phyloP scores from a whole-genome alignment of 2,888 invertebrate species.

The Hypselothyrea guttata region DNA sequence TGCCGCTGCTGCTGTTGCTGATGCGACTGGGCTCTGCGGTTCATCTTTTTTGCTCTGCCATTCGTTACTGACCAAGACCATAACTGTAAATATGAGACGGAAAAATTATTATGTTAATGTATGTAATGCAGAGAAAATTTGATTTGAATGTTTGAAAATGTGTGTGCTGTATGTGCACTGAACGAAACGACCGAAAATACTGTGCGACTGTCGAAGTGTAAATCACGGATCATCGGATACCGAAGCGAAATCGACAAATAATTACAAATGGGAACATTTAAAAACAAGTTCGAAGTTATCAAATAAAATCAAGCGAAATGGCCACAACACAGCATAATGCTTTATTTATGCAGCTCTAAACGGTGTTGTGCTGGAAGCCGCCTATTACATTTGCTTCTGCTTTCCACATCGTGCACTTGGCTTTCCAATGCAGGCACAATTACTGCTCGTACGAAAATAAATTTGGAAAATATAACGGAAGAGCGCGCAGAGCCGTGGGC shows the following conservation, averaged over 20 bases:
- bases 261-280: too few species aligned
- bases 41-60: conserved; percentile 77
- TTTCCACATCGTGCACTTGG: too few species aligned
- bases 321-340: too few species aligned
- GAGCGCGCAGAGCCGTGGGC: conserved; percentile 39
- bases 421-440: too few species aligned
- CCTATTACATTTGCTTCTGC: too few species aligned
- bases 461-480: conserved; percentile 60
- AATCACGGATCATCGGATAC: conserved; percentile 32
- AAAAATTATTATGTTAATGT: not conserved
- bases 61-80: conserved; percentile 82
- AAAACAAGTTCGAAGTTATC: too few species aligned
- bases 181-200: conserved; percentile 23
- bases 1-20: conserved; percentile 46
- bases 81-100: conserved; percentile 58
- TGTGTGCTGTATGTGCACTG: conserved; percentile 24
- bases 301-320: too few species aligned
- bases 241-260: not conserved
- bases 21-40: conserved; percentile 43
- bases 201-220: conserved; percentile 14
- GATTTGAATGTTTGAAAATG: conserved; percentile 28
- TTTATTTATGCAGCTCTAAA: conserved; percentile 32
- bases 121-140: conserved; percentile 21
- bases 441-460: conserved; percentile 58
- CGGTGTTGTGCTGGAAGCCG: too few species aligned